Evolutionary conservation across 2,797 vertebrate species (phyloP), one percentile per base, ranked within the genome.

Genomic region (Coilia nasus): DNA sequence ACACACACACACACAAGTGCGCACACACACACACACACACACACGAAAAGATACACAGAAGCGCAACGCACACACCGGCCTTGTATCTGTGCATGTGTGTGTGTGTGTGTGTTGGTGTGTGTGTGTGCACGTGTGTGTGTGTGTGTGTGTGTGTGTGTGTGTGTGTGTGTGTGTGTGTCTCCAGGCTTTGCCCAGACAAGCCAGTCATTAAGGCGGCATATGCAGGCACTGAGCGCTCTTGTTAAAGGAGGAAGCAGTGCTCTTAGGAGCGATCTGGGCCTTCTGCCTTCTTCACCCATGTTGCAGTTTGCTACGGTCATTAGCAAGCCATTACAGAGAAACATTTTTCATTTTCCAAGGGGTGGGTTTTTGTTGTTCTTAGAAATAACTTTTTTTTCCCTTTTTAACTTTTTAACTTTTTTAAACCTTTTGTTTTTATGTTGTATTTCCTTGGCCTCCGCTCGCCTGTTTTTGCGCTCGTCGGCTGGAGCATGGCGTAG

Each of bases 201-300:
- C 90, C 89, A 89, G 93, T 94, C 92, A 94, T 94, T 94, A 93
- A 94, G 92, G 90, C 84, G 91, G 89, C 91, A 92, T 93, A 93
- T 92, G 87, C 90, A 89, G 91, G 92, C 87, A 93, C 92, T 93
- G 94, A 92, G 94, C 89, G 75, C 87, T 92, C 93, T 93, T 94
- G 93, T 94, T 89, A 89, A 81, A 90, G 91, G 83, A 93, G 93
- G 93, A 94, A 93, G 92, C 90, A 15, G 75, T 90, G 91, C 91
- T 89, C 89, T 87, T 85, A 93, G 90, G 92, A 92, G 91, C 90
- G 91, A 91, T 94, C 91, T 92, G 92, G 93, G 92, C 93, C 85
- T 87, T 90, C 90, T 90, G 89, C 88, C 89, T 14, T 87, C 50
- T 14, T 17, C 31, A 3, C 67, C 67, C 67, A 41, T 75, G 67